These are phyloP conservation scores for Atethmia centrago DNA, from an alignment of 2,888 invertebrate genomes.

Conservation along the genomic window DNA sequence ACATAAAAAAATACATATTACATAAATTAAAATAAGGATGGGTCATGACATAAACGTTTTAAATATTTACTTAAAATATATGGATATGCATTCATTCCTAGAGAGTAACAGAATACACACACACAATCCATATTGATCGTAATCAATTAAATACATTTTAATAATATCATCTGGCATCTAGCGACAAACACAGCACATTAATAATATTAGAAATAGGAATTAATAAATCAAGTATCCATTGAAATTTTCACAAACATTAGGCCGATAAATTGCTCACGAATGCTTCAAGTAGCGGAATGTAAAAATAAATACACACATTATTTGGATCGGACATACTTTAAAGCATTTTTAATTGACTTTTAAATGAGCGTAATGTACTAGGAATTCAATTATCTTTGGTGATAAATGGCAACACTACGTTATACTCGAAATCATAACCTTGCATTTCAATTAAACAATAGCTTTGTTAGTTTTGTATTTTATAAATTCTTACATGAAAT, in stretches of 20 bases:
- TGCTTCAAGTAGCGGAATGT: constrained; percentile 59
- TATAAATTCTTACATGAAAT: constrained; percentile 3
- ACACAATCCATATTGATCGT: no score
- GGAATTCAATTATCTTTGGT: constrained; percentile 67
- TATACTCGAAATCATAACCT: constrained; percentile 6
- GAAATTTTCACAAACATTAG: constrained; percentile 53
- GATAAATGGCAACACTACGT: constrained; percentile 61
- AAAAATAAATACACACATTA: constrained; percentile 49
- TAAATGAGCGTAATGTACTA: constrained; percentile 53
- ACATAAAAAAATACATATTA: not conserved
- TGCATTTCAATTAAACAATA: not conserved
- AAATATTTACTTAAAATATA: constrained; percentile 14
- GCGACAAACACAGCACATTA: constrained; percentile 33
- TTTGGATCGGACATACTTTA: constrained; percentile 67
- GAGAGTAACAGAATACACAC: constrained; percentile 1
- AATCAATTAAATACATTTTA: constrained; percentile 29
- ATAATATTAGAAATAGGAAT: constrained; percentile 2
- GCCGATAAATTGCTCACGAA: constrained; percentile 53
- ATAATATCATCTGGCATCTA: constrained; percentile 31
- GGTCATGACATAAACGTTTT: constrained; percentile 1
- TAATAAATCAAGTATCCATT: not conserved
- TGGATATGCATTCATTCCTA: constrained; percentile 25
- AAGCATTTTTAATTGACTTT: constrained; percentile 76
- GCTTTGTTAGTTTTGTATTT: not conserved
- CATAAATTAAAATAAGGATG: constrained; percentile 8